Evolutionary conservation across 2,888 invertebrate species (phyloP).

Genomic region (Rhodophaea formosa): DNA sequence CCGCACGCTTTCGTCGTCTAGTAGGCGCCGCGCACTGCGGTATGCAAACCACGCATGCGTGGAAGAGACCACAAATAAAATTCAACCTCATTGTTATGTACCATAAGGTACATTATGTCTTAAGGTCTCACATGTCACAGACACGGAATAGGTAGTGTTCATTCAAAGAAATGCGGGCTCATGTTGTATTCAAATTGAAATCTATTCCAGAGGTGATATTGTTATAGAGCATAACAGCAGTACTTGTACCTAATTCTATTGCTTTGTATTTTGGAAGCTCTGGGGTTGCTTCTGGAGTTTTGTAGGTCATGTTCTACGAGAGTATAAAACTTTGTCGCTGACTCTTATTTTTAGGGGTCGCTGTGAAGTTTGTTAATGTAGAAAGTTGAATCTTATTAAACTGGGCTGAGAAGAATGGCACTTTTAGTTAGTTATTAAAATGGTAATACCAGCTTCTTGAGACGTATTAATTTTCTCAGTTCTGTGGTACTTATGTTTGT

Average conservation of each 20-base stretch:
- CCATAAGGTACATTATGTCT: conserved; percentile 35
- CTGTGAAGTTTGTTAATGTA: conserved; percentile 1
- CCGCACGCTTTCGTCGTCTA: conserved; percentile 68
- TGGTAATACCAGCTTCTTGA: neutral
- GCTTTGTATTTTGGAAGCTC: neutral
- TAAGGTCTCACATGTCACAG: conserved; percentile 40
- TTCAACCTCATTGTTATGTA: conserved; percentile 34
- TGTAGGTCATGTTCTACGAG: neutral
- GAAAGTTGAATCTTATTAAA: neutral
- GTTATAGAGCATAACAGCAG: conserved; percentile 1
- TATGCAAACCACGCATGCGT: conserved; percentile 73
- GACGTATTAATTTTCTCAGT: no score
- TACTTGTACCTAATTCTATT: conserved; percentile 3
- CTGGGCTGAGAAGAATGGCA: neutral
- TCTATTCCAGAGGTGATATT: conserved; percentile 15
- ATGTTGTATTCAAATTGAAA: conserved; percentile 29
- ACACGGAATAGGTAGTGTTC: conserved; percentile 39
- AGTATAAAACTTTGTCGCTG: neutral
- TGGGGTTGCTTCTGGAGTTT: neutral
- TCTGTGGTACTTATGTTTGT: no score
- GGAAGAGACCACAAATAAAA: conserved; percentile 35
- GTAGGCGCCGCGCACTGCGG: conserved; percentile 79
- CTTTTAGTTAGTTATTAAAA: neutral
- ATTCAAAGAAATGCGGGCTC: conserved; percentile 52
- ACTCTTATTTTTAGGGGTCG: neutral